Evolutionary conservation across 2,888 invertebrate species (phyloP).

Genomic region (Heteromurus nitidus): DNA sequence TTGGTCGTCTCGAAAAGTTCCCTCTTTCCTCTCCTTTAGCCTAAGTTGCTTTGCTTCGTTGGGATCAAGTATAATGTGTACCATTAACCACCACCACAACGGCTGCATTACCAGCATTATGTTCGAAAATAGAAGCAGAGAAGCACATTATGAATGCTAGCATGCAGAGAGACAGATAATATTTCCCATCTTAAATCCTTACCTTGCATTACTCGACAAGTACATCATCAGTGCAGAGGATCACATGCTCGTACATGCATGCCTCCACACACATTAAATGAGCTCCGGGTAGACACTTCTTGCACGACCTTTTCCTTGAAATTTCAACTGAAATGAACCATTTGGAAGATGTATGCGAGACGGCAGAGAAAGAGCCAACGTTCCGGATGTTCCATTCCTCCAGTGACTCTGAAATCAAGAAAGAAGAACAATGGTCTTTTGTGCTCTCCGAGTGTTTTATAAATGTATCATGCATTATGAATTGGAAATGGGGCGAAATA

Average conservation of each 20-base stretch:
- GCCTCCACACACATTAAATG: conserved; percentile 56
- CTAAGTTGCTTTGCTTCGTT: too few species aligned
- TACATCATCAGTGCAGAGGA: conserved; percentile 32
- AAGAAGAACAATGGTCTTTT: conserved; percentile 46
- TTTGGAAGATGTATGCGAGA: conserved; percentile 59
- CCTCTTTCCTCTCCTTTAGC: not conserved
- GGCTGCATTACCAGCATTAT: not conserved
- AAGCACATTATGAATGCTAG: not conserved
- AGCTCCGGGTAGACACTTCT: conserved; percentile 31
- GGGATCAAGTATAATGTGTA: not conserved
- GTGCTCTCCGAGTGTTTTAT: not conserved
- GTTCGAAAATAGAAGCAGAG: not conserved
- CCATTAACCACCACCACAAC: too few species aligned
- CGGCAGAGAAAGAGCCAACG: conserved; percentile 28
- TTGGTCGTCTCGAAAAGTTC: too few species aligned
- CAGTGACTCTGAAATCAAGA: conserved; percentile 29
- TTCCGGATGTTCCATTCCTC: conserved; percentile 56
- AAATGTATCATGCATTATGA: not conserved
- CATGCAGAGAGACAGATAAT: not conserved
- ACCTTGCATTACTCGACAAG: conserved; percentile 4
- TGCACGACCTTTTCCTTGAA: conserved; percentile 51
- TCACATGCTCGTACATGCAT: conserved; percentile 53
- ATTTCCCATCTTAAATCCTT: conserved; percentile 16
- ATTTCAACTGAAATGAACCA: conserved; percentile 62
- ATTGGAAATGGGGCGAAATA: too few species aligned